These are phyloP conservation scores for Subacronicta megacephala DNA, from an alignment of 2,888 invertebrate species.

Conservation along the genomic window DNA sequence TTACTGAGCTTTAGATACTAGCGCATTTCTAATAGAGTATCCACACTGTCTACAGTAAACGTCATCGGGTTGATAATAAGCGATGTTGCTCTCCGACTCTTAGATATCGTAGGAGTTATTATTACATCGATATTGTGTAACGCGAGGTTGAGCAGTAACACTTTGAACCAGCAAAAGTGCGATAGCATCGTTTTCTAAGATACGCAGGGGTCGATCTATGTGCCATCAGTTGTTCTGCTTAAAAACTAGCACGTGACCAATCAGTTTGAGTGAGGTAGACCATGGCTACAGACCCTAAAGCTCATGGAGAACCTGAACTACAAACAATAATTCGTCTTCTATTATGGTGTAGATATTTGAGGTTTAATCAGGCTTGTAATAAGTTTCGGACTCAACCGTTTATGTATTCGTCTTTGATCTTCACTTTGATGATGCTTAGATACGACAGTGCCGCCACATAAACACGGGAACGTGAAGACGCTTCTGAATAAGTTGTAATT, in stretches of 20 bases:
- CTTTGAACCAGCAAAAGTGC: neutral
- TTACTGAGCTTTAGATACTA: neutral
- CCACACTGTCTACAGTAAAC: too few relatives aligned
- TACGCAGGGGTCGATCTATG: neutral
- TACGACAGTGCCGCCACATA: slow-evolving; percentile 28
- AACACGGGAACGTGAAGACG: slow-evolving; percentile 44
- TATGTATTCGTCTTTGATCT: slow-evolving; percentile 5
- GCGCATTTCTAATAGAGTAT: too few relatives aligned
- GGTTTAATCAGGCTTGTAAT: neutral
- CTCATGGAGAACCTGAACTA: neutral
- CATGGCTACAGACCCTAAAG: neutral
- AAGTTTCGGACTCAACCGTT: slow-evolving; percentile 12
- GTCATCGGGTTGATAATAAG: too few relatives aligned
- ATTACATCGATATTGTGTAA: too few relatives aligned
- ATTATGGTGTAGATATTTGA: neutral
- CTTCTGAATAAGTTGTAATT: slow-evolving; percentile 50
- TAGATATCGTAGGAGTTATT: too few relatives aligned
- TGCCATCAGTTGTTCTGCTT: neutral
- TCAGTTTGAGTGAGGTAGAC: neutral
- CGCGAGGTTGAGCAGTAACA: neutral
- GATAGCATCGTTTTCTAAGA: slow-evolving; percentile 1
- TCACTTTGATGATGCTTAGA: slow-evolving; percentile 23
- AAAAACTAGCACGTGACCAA: slow-evolving; percentile 1
- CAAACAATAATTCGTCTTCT: neutral
- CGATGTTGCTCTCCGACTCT: too few relatives aligned